Base-by-base conservation (phyloP, 2,888 invertebrate genomes). In the Cryptops parisi region DNA sequence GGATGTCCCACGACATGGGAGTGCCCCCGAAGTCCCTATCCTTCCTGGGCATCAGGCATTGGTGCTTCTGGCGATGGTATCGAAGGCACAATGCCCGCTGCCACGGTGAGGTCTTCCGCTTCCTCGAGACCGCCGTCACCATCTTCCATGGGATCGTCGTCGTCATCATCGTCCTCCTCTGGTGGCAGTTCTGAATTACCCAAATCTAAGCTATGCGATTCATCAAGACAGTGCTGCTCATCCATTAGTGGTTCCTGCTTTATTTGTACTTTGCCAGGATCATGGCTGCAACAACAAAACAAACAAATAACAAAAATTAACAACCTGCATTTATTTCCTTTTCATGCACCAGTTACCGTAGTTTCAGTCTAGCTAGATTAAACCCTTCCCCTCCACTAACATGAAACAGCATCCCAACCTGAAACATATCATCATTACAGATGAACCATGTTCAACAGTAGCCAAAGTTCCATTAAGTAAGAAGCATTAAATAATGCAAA, bases 21-120 rank as follows among this genome's bases (percentile, higher is more conserved):
- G 6, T 6, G 33, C 33, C 33, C 15, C 33, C 33, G 9, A 33
- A 33, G 33, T 33, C 33, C 33, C 33, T 41, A 41, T 19, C 43
- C 43, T 41, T 41, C 43, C 43, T 41, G 43, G 12, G 6, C 43
- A 19, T 41, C 43, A 5, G 43, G n/a, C 12, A 41, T 19, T 17
- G 43, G 12, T 6, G 43, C 43, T 17, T 41, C 43, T 6, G 43
- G 43, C 5, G 43, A n/a, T 9, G 43, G 43, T 17, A 19, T 17
- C 9, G 43, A 41, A 17, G 43, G 12, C 6, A 41, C 21, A 6
- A 19, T 17, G 17, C 43, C 43, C 9, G 48, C 48, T n/a, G 38
- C 24, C 33, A 56, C 52, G 9, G 56, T 47, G 33, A 56, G 46
- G 43, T 56, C 56, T 45, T 56, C 54, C 22, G 56, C 56, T 54